Conservation (phyloP, 2,888 invertebrate species). For the Hecatera dysodea region DNA sequence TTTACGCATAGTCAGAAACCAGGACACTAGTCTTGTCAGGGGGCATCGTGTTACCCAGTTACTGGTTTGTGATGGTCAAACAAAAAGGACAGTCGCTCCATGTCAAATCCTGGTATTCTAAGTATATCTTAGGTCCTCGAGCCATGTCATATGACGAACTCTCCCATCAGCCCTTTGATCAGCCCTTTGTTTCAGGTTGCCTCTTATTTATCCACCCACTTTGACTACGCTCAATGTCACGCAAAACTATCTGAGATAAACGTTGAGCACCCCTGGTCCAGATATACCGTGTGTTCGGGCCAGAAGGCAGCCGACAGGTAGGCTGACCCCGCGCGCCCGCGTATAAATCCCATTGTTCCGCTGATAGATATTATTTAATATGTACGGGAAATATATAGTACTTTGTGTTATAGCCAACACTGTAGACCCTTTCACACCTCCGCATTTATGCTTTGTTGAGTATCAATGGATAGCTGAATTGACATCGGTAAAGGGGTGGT, state of each 20-base stretch:
- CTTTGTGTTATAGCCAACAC: constrained; percentile 43
- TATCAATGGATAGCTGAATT: constrained; percentile 7
- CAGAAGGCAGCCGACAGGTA: constrained; percentile 57
- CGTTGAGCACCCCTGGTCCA: constrained; percentile 39
- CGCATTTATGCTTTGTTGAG: constrained; percentile 53
- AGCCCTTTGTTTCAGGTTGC: too few relatives aligned
- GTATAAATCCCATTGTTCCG: constrained; percentile 69
- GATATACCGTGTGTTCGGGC: constrained; percentile 46
- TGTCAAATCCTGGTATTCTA: too few relatives aligned
- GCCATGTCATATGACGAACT: too few relatives aligned
- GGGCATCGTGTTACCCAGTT: too few relatives aligned
- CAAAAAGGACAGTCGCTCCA: too few relatives aligned
- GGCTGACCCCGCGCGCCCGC: constrained; percentile 60
- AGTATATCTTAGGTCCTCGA: too few relatives aligned
- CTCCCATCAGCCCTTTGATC: too few relatives aligned
- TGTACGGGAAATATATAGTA: constrained; percentile 56
- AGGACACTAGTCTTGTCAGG: too few relatives aligned
- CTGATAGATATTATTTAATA: constrained; percentile 70
- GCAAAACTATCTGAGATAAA: constrained; percentile 1
- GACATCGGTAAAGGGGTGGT: constrained; percentile 11
- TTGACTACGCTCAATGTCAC: neutral
- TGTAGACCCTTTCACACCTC: constrained; percentile 63
- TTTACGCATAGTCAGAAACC: too few relatives aligned
- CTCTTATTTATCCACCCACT: too few relatives aligned
- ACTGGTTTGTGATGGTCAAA: too few relatives aligned